Evolutionary conservation across 2,888 invertebrate genomes (phyloP).

Genomic region (Nymphalis c-album): DNA sequence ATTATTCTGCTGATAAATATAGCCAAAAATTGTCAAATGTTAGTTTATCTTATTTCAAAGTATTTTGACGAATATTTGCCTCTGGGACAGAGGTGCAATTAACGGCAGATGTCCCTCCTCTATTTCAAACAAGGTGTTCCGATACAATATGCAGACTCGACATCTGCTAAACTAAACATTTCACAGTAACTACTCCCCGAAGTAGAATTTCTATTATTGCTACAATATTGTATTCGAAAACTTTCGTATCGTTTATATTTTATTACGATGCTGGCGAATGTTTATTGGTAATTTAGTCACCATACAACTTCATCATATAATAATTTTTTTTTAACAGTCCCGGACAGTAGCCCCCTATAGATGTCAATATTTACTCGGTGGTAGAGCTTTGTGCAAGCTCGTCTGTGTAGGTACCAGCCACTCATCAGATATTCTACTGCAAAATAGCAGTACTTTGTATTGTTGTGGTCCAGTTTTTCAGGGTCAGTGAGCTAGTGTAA

Average conservation of each 20-base stretch:
- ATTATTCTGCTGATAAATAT: too few relatives aligned
- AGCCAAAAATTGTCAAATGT: neutral
- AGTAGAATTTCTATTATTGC: conserved; percentile 31
- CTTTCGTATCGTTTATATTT: neutral
- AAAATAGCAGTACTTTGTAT: too few relatives aligned
- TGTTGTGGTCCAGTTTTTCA: too few relatives aligned
- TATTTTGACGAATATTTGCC: neutral
- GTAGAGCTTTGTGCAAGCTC: too few relatives aligned
- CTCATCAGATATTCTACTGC: too few relatives aligned
- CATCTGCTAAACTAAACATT: conserved; percentile 63
- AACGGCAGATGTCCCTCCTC: conserved; percentile 44
- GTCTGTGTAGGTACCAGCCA: too few relatives aligned
- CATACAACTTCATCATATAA: too few relatives aligned
- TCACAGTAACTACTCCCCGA: conserved; percentile 39
- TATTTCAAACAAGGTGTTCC: conserved; percentile 55
- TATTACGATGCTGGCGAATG: neutral
- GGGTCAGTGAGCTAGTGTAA: too few relatives aligned
- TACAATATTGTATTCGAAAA: conserved; percentile 2
- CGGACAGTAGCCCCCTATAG: too few relatives aligned
- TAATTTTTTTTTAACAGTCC: too few relatives aligned
- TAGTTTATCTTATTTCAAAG: neutral
- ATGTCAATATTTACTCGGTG: too few relatives aligned
- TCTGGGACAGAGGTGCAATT: conserved; percentile 20
- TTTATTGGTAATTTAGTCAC: neutral
- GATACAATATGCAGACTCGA: conserved; percentile 49